These are phyloP conservation scores for Megalopta genalis DNA, from an alignment of 1,140 invertebrate species.

Conservation along the genomic window DNA sequence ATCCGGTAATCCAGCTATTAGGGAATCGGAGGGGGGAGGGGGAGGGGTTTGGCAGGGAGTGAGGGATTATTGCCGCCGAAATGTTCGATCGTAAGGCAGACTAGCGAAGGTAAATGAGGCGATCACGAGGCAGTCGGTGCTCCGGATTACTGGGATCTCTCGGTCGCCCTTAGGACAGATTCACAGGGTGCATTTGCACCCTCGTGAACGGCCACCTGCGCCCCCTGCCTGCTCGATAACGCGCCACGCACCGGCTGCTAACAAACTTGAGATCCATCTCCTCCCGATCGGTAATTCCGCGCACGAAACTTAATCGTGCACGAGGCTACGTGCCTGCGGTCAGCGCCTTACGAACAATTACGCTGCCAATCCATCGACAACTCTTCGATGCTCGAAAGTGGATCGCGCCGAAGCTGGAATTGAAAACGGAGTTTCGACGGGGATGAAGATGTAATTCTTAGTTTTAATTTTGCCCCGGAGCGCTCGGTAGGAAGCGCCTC, in stretches of 20 bases:
- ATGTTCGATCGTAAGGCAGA: conserved; percentile 9
- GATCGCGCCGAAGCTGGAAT: background rate
- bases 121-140: background rate
- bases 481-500: no score
- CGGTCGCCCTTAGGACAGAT: background rate
- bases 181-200: conserved; percentile 5
- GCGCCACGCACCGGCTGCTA: background rate
- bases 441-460: background rate
- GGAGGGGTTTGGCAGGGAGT: no score
- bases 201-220: conserved; percentile 18
- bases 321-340: background rate
- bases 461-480: background rate
- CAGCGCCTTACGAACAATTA: conserved; percentile 13
- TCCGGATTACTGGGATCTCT: conserved; percentile 4
- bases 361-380: background rate
- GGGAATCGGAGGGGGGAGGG: no score
- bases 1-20: background rate
- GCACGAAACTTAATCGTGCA: background rate
- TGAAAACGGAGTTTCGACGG: background rate
- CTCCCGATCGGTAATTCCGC: conserved; percentile 14
- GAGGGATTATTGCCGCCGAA: background rate
- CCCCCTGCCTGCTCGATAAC: background rate
- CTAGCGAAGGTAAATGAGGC: conserved; percentile 5
- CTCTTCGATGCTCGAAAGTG: background rate
- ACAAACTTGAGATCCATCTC: conserved; percentile 16